Evolutionary conservation across 2,113 vertebrate genomes (phyloP).

Genomic region (Platysternon megacephalum): DNA sequence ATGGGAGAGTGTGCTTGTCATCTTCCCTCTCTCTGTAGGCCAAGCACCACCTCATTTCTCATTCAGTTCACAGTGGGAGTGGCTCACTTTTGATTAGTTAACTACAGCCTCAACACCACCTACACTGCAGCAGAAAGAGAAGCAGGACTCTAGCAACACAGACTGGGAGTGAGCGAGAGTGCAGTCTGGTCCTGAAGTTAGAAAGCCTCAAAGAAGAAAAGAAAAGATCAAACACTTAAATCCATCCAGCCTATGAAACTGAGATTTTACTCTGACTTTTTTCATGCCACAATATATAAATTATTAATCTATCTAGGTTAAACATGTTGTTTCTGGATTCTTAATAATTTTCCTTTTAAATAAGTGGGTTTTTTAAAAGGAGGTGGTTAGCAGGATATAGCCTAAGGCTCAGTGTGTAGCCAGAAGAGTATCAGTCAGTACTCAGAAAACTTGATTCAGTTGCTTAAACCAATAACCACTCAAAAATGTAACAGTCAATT

Average conservation of each 20-base stretch:
- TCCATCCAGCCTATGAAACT: not conserved
- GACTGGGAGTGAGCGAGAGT: not conserved
- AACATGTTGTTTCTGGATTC: not conserved
- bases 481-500: not conserved
- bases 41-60: not conserved
- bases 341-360: not conserved
- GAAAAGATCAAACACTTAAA: not conserved
- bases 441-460: not conserved
- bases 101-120: not conserved
- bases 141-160: not conserved
- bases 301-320: not conserved
- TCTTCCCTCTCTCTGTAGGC: not conserved
- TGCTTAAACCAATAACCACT: not conserved
- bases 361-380: not conserved
- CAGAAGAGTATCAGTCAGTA: not conserved
- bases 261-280: conserved; percentile 13
- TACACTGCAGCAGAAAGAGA: not conserved
- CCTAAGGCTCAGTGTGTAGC: not conserved
- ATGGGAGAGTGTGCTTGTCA: not conserved
- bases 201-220: not conserved
- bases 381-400: not conserved
- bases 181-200: not conserved
- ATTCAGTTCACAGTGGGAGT: not conserved
- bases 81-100: not conserved
- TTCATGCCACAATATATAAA: not conserved